Conservation (phyloP, 2,113 vertebrate species). For the Bothrops jararaca region DNA sequence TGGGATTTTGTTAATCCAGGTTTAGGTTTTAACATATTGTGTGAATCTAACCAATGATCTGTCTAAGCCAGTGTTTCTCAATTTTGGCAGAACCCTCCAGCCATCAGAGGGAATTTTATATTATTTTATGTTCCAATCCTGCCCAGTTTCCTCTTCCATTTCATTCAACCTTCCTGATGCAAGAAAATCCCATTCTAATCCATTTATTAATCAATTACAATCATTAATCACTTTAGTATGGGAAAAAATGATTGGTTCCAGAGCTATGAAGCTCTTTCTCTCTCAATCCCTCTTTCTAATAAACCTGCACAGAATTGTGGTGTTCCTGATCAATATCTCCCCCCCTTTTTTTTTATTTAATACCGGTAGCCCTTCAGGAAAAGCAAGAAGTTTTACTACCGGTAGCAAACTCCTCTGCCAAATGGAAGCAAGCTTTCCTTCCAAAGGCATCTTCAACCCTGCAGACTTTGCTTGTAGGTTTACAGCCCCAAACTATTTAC, state of each 20-base stretch:
- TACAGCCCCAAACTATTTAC: neutral
- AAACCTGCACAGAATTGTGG: too few relatives aligned
- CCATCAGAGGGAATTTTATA: neutral
- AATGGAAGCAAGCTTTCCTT: neutral
- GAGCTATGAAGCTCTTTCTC: neutral
- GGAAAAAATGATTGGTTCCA: neutral
- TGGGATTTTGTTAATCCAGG: too few relatives aligned
- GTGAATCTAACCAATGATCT: too few relatives aligned
- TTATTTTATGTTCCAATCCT: conserved; percentile 13
- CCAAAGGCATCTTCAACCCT: neutral
- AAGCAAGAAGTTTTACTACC: neutral
- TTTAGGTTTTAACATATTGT: too few relatives aligned
- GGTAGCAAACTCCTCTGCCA: neutral
- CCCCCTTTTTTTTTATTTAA: neutral
- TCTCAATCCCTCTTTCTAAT: neutral
- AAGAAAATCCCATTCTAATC: neutral
- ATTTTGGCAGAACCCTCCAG: neutral
- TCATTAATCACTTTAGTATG: neutral
- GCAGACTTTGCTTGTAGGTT: neutral
- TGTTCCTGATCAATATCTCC: neutral
- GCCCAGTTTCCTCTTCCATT: neutral
- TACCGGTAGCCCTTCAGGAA: neutral
- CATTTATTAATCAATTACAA: neutral
- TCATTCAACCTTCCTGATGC: neutral
- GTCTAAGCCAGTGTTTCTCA: too few relatives aligned